phyloP scores from a whole-genome alignment of 1,140 invertebrate genomes.

The Papilio polyxenes region DNA sequence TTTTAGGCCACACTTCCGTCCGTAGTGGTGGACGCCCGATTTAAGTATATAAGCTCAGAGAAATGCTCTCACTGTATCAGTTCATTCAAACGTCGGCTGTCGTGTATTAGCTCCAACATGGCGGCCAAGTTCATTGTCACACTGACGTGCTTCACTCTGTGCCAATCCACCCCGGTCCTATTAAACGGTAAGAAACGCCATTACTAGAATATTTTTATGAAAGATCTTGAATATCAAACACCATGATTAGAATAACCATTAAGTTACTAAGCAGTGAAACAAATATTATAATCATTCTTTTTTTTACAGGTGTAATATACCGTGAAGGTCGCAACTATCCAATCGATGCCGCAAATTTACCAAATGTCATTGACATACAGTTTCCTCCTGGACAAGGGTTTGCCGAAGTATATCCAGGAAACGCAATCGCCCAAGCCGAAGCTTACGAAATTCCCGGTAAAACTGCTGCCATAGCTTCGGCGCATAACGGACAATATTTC shows the following conservation, averaged over 20 bases:
- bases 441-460: conserved; percentile 50
- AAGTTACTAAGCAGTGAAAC: conserved; percentile 18
- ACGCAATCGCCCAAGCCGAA: conserved; percentile 61
- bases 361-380: background rate
- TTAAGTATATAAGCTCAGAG: conserved; percentile 73
- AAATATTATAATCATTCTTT: background rate
- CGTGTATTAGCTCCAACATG: conserved; percentile 58
- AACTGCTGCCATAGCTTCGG: conserved; percentile 55
- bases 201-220: background rate
- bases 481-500: conserved; percentile 60
- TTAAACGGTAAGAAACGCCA: conserved; percentile 62
- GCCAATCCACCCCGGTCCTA: conserved; percentile 59
- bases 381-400: conserved; percentile 38
- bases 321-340: conserved; percentile 67
- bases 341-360: background rate
- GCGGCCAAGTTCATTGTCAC: conserved; percentile 66
- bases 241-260: conserved; percentile 1
- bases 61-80: conserved; percentile 76
- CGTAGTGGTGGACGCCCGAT: conserved; percentile 54
- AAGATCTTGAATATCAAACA: background rate
- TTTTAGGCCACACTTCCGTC: conserved; percentile 57
- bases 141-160: conserved; percentile 60
- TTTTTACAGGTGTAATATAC: conserved; percentile 56
- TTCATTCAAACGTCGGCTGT: conserved; percentile 60
- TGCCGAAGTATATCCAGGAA: conserved; percentile 55